Evolutionary conservation across 2,888 invertebrate genomes (phyloP).

Genomic region (Drosophila mettleri): DNA sequence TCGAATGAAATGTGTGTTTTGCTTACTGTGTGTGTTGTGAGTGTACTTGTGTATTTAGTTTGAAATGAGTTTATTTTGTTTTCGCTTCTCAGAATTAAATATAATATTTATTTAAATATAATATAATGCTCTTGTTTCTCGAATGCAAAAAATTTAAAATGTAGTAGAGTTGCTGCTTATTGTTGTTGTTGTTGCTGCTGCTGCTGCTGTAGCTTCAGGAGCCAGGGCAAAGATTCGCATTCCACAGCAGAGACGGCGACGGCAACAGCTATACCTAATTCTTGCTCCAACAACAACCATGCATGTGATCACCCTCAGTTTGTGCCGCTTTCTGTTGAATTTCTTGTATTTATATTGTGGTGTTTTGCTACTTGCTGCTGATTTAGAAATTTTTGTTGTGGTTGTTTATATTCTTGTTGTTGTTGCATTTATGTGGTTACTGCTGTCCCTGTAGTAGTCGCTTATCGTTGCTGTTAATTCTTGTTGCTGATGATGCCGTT

Average conservation of each 20-base stretch:
- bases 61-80: slow-evolving; percentile 78
- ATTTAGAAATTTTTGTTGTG: slow-evolving; percentile 6
- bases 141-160: slow-evolving; percentile 83
- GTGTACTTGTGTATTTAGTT: slow-evolving; percentile 48
- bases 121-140: slow-evolving; percentile 82
- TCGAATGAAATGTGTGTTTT: slow-evolving; percentile 49
- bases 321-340: slow-evolving; percentile 31
- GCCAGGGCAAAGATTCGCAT: slow-evolving; percentile 32
- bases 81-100: slow-evolving; percentile 82
- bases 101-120: slow-evolving; percentile 82
- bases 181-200: slow-evolving; percentile 19
- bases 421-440: slow-evolving; percentile 21
- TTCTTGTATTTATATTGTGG: slow-evolving; percentile 2
- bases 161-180: slow-evolving; percentile 53
- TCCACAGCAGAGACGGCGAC: slow-evolving; percentile 31
- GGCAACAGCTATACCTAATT: slow-evolving; percentile 15
- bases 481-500: slow-evolving; percentile 16
- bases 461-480: slow-evolving; percentile 14
- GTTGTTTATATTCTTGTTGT: slow-evolving; percentile 1
- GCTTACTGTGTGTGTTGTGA: slow-evolving; percentile 33
- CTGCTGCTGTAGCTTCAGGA: slow-evolving; percentile 39
- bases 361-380: slow-evolving; percentile 11
- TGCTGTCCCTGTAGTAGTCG: slow-evolving; percentile 20
- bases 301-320: slow-evolving; percentile 47
- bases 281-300: slow-evolving; percentile 37